Percentiles rank a stretch among this genome's conserved stretches.
These are phyloP conservation scores for Hirundo rustica DNA, from an alignment of 2,797 vertebrate genomes.

Conservation along the genomic window DNA sequence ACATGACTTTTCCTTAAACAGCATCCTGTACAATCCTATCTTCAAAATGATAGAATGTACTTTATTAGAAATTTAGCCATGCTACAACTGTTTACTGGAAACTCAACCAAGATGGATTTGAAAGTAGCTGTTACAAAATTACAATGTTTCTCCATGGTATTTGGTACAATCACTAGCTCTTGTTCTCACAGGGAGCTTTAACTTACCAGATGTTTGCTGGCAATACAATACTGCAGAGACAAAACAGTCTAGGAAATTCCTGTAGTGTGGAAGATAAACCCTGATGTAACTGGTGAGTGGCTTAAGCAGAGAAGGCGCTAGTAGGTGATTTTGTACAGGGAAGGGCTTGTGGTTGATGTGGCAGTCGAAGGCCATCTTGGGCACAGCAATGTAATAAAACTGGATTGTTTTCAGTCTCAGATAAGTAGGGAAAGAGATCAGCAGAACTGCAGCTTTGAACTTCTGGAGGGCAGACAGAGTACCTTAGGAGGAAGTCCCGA, in stretches of 20 bases:
- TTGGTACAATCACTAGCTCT: not conserved
- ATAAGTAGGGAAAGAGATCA: not conserved
- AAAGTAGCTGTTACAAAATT: not conserved
- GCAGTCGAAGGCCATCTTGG: not conserved
- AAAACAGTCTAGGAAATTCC: not conserved
- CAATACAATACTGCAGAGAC: not conserved
- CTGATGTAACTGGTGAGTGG: not conserved
- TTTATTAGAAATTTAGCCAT: not conserved
- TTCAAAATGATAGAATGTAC: not conserved
- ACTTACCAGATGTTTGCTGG: not conserved
- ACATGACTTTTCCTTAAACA: not conserved
- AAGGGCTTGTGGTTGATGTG: not conserved
- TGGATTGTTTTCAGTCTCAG: not conserved
- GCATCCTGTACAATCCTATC: not conserved
- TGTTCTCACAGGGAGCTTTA: not conserved
- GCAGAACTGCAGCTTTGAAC: not conserved
- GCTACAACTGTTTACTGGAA: not conserved
- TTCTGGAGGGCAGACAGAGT: not conserved
- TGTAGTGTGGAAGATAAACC: not conserved
- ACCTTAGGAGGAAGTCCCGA: not conserved
- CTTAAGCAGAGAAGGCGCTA: not conserved
- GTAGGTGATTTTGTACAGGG: not conserved
- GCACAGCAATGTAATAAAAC: not conserved
- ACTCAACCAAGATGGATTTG: not conserved
- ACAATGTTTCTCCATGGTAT: not conserved